These are phyloP conservation scores for Halyomorpha halys DNA, from an alignment of 1,140 invertebrate genomes.

Conservation along the genomic window DNA sequence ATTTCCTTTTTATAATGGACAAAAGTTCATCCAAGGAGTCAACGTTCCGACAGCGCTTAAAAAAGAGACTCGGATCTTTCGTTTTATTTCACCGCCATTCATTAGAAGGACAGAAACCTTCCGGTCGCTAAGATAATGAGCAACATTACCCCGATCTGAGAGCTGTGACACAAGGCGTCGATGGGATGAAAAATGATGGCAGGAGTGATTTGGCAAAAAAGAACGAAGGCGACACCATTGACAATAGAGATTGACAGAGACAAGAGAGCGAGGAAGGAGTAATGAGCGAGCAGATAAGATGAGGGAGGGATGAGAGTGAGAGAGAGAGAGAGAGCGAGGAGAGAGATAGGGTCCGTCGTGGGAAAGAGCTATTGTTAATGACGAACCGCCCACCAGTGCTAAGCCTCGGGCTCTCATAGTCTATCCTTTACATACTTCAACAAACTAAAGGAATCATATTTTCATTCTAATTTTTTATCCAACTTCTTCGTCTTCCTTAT, in stretches of 20 bases:
- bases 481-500: not conserved
- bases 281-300: not conserved
- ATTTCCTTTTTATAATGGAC: too few relatives aligned
- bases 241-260: not conserved
- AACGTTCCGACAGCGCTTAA: too few relatives aligned
- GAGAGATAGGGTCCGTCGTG: not conserved
- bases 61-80: too few relatives aligned
- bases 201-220: not conserved
- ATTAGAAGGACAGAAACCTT: not conserved
- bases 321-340: too few relatives aligned
- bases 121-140: not conserved
- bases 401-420: not conserved
- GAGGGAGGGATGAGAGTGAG: not conserved
- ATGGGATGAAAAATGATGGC: not conserved
- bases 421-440: not conserved
- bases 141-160: not conserved
- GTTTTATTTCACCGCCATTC: too few relatives aligned
- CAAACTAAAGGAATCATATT: not conserved
- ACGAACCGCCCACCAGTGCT: not conserved
- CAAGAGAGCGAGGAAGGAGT: not conserved
- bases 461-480: not conserved
- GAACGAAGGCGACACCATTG: not conserved
- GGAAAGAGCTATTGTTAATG: conserved; percentile 7
- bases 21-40: too few relatives aligned
- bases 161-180: not conserved